Conservation (phyloP, 1,140 invertebrate genomes). For the Pseudomyrmex cubaensis region DNA sequence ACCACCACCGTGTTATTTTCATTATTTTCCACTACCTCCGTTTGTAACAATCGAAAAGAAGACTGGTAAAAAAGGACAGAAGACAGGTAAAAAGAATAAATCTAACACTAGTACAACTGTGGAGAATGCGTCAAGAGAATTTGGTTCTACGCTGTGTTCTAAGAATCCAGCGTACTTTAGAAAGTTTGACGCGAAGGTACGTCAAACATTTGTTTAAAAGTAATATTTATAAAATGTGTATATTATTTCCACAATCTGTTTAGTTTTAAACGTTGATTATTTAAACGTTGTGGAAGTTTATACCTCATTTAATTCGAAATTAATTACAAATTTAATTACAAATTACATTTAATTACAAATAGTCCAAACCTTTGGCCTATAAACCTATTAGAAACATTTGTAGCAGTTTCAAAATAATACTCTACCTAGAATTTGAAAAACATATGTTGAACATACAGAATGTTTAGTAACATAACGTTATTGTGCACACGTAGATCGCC, state of each 20-base stretch:
- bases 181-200: constrained; percentile 80
- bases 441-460: no score
- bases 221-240: background rate
- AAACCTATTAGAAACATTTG: background rate
- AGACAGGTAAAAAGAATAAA: constrained; percentile 48
- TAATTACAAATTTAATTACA: no score
- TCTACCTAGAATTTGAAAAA: no score
- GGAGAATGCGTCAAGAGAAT: constrained; percentile 79
- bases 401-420: background rate
- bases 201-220: background rate
- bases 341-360: constrained; percentile 9
- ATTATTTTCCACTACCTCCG: constrained; percentile 76
- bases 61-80: constrained; percentile 76
- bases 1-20: constrained; percentile 87
- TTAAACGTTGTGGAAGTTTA: background rate
- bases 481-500: constrained; percentile 74
- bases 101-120: constrained; percentile 67
- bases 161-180: constrained; percentile 83
- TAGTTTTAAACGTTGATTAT: background rate
- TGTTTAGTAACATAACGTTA: constrained; percentile 7
- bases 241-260: no score
- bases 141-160: constrained; percentile 76
- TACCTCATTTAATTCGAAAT: no score
- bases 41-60: constrained; percentile 81
- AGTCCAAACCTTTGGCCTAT: background rate